Conservation (phyloP, 2,113 vertebrate genomes). For the Aphyosemion australe region DNA sequence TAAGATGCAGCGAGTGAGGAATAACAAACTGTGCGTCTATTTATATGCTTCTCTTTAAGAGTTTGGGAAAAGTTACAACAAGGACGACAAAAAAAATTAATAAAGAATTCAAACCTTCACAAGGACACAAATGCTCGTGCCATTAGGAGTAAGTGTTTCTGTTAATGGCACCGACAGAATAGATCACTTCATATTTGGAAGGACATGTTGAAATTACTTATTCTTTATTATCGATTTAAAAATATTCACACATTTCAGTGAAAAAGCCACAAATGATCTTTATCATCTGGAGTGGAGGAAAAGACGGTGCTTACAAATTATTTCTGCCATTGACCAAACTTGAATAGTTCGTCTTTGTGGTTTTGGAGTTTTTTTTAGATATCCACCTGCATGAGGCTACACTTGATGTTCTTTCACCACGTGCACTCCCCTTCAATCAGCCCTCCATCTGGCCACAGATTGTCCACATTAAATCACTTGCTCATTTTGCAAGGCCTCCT, state of each 20-base stretch:
- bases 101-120: slow-evolving; percentile 11
- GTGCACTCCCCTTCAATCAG: slow-evolving; percentile 59
- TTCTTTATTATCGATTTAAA: slow-evolving; percentile 32
- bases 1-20: slow-evolving; percentile 50
- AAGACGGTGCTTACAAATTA: neutral
- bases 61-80: slow-evolving; percentile 33
- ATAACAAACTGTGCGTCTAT: slow-evolving; percentile 33
- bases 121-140: slow-evolving; percentile 5
- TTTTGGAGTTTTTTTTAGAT: slow-evolving; percentile 29
- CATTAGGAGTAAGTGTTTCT: slow-evolving; percentile 7
- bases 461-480: slow-evolving; percentile 78
- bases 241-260: slow-evolving; percentile 2
- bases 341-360: slow-evolving; percentile 20
- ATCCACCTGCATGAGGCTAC: slow-evolving; percentile 29
- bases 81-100: slow-evolving; percentile 18
- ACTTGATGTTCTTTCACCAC: slow-evolving; percentile 38
- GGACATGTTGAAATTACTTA: neutral
- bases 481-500: slow-evolving; percentile 77
- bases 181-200: slow-evolving; percentile 12
- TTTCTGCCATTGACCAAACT: slow-evolving; percentile 11
- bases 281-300: slow-evolving; percentile 7
- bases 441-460: slow-evolving; percentile 49
- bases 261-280: slow-evolving; percentile 17
- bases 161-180: neutral
- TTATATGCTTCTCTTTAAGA: slow-evolving; percentile 36